Percentiles rank a stretch among this genome's conserved stretches.
These are phyloP conservation scores for Rhagophthalmus giganteus DNA, from an alignment of 2,888 invertebrate species.

Conservation along the genomic window DNA sequence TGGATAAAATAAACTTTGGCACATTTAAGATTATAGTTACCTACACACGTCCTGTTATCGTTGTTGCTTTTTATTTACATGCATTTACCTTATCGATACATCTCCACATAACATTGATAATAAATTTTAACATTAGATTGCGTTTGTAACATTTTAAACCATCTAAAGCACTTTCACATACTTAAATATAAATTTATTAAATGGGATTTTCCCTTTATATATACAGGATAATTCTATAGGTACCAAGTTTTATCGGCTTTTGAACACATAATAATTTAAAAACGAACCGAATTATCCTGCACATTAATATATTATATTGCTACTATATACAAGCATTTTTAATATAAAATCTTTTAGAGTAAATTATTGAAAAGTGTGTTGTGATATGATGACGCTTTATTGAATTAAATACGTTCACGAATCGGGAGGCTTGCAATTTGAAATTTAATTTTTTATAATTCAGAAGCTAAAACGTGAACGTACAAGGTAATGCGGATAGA, in stretches of 20 bases:
- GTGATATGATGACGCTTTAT: neutral
- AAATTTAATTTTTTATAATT: no score
- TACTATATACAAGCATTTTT: no score
- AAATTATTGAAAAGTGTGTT: no score
- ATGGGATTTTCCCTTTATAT: conserved; percentile 1
- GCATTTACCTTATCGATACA: conserved; percentile 5
- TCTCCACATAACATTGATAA: conserved; percentile 23
- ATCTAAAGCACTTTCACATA: conserved; percentile 18
- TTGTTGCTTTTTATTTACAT: conserved; percentile 25
- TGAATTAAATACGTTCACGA: neutral
- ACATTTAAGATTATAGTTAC: conserved; percentile 12
- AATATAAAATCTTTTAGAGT: no score
- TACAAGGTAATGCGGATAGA: neutral
- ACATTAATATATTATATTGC: no score
- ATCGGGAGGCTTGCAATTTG: no score
- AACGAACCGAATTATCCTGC: no score
- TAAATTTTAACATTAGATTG: conserved; percentile 21
- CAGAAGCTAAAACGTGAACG: neutral
- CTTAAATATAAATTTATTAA: conserved; percentile 18
- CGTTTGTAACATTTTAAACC: conserved; percentile 13
- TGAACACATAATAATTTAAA: neutral
- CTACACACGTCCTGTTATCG: conserved; percentile 5
- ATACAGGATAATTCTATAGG: conserved; percentile 1
- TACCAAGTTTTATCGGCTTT: neutral
- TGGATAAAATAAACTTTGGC: conserved; percentile 13